phyloP scores from a whole-genome alignment of 2,888 invertebrate genomes.

The Chymomyza caudatula region DNA sequence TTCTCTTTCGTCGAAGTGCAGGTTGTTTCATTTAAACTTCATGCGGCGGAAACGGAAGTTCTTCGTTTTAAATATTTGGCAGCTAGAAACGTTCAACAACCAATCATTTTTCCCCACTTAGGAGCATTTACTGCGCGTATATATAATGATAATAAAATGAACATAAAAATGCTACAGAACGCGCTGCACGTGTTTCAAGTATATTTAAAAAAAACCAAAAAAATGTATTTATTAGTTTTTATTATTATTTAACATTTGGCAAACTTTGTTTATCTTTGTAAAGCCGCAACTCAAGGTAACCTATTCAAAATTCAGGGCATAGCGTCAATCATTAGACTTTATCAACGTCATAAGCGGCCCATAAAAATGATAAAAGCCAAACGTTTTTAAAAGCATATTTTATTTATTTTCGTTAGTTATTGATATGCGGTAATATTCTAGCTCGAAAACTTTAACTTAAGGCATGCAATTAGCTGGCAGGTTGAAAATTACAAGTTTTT shows the following conservation, averaged over 20 bases:
- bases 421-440: not conserved
- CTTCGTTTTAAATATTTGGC: too few species aligned
- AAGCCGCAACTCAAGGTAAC: conserved; percentile 45
- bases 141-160: not conserved
- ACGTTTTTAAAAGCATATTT: not conserved
- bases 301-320: conserved; percentile 63
- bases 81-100: too few species aligned
- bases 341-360: conserved; percentile 57
- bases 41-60: too few species aligned
- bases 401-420: not conserved
- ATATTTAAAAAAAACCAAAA: not conserved
- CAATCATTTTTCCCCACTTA: too few species aligned
- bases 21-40: too few species aligned
- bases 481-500: not conserved
- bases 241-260: not conserved
- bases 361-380: conserved; percentile 26
- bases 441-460: not conserved
- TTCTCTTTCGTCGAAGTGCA: too few species aligned
- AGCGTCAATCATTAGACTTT: conserved; percentile 43
- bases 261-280: not conserved
- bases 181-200: not conserved
- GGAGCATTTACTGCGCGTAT: not conserved
- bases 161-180: not conserved
- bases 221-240: not conserved
- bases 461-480: not conserved